Conservation (phyloP, 2,113 vertebrate species). For the Dromiciops gliroides region DNA sequence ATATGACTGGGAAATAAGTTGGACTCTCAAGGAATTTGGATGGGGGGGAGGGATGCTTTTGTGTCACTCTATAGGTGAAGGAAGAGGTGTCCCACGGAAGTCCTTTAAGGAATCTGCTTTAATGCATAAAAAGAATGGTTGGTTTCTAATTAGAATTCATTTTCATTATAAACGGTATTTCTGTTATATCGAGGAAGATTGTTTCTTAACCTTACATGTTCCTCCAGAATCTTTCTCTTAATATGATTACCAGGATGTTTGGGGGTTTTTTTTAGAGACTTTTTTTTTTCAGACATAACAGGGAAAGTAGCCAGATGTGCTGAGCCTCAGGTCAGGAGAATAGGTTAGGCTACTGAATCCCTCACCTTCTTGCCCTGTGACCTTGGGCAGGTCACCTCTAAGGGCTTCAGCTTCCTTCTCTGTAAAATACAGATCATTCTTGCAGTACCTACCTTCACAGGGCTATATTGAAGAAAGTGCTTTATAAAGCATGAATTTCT, state of each 20-base stretch:
- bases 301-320: not conserved
- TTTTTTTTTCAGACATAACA: not conserved
- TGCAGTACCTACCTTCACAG: not conserved
- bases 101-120: conserved; percentile 19
- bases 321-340: not conserved
- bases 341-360: not conserved
- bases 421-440: not conserved
- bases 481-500: not conserved
- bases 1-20: not conserved
- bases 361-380: not conserved
- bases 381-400: not conserved
- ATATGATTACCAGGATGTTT: not conserved
- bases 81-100: not conserved
- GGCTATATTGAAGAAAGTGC: not conserved
- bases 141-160: not conserved
- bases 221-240: not conserved
- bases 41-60: not conserved
- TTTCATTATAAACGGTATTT: not conserved
- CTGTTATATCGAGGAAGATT: not conserved
- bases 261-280: not conserved
- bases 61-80: conserved; percentile 12
- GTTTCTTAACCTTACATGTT: not conserved
- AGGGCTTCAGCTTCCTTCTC: not conserved
- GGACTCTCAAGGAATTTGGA: not conserved
- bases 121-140: not conserved